Percentiles rank a stretch among this genome's conserved stretches.
phyloP scores from a whole-genome alignment of 2,113 vertebrate species.

The Phyllopteryx taeniolatus region DNA sequence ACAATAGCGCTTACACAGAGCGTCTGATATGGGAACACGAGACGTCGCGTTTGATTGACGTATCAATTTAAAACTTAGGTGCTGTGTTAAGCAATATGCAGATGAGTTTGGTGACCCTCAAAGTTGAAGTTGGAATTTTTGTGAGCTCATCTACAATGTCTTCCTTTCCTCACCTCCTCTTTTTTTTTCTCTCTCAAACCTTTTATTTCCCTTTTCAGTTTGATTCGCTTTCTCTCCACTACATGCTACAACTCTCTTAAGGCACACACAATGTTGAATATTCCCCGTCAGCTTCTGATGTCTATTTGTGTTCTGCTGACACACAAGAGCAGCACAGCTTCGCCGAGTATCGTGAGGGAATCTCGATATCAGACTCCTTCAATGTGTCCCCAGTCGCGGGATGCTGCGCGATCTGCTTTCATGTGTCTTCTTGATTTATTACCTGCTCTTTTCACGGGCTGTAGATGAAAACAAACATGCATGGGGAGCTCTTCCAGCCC shows the following conservation, averaged over 20 bases:
- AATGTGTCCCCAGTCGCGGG: slow-evolving; percentile 51
- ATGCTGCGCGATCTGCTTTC: slow-evolving; percentile 63
- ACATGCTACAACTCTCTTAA: slow-evolving; percentile 38
- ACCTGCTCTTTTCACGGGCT: slow-evolving; percentile 45
- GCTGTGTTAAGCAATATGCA: slow-evolving; percentile 22
- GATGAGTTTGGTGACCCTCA: slow-evolving; percentile 2
- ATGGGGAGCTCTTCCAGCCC: slow-evolving; percentile 33
- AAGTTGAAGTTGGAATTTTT: background rate
- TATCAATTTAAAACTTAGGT: slow-evolving; percentile 40
- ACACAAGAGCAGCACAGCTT: slow-evolving; percentile 41
- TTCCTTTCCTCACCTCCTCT: slow-evolving; percentile 1
- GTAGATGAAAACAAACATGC: slow-evolving; percentile 60
- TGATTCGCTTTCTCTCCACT: slow-evolving; percentile 17
- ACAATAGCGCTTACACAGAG: slow-evolving; percentile 27
- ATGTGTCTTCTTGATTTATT: slow-evolving; percentile 68
- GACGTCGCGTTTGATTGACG: slow-evolving; percentile 37
- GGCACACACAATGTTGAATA: slow-evolving; percentile 42
- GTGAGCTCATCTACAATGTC: background rate
- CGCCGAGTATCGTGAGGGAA: slow-evolving; percentile 56
- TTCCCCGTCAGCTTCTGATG: slow-evolving; percentile 52
- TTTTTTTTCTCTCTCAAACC: slow-evolving; percentile 3
- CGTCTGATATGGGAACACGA: slow-evolving; percentile 10
- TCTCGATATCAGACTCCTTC: slow-evolving; percentile 63
- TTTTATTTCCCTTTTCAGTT: slow-evolving; percentile 30
- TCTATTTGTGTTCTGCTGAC: slow-evolving; percentile 51